A percentile compares a stretch with the other conserved stretches of the same genome.
Evolutionary conservation across 1,140 invertebrate genomes (phyloP).

Genomic region (Rhopalosiphum maidis): DNA sequence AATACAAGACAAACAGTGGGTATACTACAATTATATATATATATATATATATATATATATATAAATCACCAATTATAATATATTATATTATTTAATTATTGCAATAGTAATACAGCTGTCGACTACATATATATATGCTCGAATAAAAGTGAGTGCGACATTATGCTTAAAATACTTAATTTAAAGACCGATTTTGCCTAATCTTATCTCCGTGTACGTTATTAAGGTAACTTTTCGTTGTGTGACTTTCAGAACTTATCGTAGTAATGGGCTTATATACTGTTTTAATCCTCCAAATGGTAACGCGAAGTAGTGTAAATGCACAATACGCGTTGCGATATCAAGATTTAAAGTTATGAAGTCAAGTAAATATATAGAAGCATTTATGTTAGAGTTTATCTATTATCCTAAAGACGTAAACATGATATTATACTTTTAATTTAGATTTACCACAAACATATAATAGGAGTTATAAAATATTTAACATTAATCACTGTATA

Average conservation of each 20-base stretch:
- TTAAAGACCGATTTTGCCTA: background rate
- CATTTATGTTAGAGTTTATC: background rate
- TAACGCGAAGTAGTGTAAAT: slow-evolving; percentile 19
- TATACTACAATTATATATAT: too few species aligned
- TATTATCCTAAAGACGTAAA: background rate
- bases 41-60: too few species aligned
- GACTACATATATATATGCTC: background rate
- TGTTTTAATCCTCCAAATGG: background rate
- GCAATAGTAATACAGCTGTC: background rate
- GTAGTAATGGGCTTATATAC: slow-evolving; percentile 31
- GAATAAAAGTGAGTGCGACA: background rate
- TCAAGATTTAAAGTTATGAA: slow-evolving; percentile 17
- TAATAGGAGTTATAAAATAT: too few species aligned
- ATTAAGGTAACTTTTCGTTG: slow-evolving; percentile 13
- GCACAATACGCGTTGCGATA: background rate
- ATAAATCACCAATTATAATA: background rate
- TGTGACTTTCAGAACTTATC: slow-evolving; percentile 30
- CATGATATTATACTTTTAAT: background rate
- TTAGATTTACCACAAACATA: background rate
- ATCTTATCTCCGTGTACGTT: slow-evolving; percentile 7
- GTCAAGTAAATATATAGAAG: background rate
- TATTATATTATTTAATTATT: background rate
- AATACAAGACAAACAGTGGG: background rate
- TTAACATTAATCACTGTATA: background rate
- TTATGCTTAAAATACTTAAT: background rate